A percentile compares a stretch with the other conserved stretches of the same genome.
phyloP scores from a whole-genome alignment of 2,888 invertebrate genomes.

The Cosmorhoe ocellata region DNA sequence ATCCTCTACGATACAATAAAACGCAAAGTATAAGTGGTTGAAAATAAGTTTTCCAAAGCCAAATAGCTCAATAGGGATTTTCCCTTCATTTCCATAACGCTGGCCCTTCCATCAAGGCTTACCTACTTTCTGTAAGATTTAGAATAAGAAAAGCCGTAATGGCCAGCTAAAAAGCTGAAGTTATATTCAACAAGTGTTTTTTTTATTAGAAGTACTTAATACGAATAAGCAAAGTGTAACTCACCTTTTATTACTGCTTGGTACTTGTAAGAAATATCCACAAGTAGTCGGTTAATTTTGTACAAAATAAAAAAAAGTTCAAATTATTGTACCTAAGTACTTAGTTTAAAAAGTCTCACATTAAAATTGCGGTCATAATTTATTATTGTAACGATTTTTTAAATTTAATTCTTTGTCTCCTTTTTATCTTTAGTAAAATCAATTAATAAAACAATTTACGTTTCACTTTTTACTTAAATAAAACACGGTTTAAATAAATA shows the following conservation, averaged over 20 bases:
- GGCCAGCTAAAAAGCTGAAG: not conserved
- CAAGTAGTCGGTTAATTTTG: slow-evolving; percentile 20
- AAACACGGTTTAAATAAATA: too few species aligned
- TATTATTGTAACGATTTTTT: too few species aligned
- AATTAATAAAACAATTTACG: not conserved
- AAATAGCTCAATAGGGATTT: slow-evolving; percentile 12
- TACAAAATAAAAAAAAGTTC: too few species aligned
- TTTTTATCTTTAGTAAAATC: too few species aligned
- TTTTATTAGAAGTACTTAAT: not conserved
- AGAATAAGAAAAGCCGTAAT: not conserved
- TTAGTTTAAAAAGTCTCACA: too few species aligned
- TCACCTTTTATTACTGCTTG: slow-evolving; percentile 28
- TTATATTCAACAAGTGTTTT: slow-evolving; percentile 21
- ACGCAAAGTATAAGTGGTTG: not conserved
- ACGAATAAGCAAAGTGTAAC: slow-evolving; percentile 8
- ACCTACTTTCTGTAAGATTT: slow-evolving; percentile 1
- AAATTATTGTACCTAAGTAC: too few species aligned
- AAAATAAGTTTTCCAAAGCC: slow-evolving; percentile 4
- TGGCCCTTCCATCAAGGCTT: too few species aligned
- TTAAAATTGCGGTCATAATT: too few species aligned
- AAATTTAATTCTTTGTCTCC: too few species aligned
- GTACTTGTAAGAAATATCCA: slow-evolving; percentile 16
- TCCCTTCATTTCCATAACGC: slow-evolving; percentile 11
- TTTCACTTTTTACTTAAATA: too few species aligned
- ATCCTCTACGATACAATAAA: not conserved